A percentile compares a stretch with the other conserved stretches of the same genome.
Conservation (phyloP, 2,888 invertebrate species). For the Digitonthophagus gazella region DNA sequence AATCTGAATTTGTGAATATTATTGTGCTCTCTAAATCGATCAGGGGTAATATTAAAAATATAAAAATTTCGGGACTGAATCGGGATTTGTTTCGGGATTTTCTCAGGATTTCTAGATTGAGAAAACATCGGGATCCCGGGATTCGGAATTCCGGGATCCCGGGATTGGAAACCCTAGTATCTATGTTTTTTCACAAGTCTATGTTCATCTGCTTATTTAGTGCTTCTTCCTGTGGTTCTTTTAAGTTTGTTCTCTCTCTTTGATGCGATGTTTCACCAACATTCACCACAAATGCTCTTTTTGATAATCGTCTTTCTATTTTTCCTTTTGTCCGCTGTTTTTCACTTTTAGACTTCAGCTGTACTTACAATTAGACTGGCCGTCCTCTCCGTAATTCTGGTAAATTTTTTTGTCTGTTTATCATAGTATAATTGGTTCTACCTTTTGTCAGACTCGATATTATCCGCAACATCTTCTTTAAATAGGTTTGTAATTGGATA, state of each 20-base stretch:
- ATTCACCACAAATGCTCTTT: neutral
- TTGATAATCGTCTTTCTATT: neutral
- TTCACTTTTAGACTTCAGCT: neutral
- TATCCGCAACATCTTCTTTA: no score
- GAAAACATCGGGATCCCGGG: no score
- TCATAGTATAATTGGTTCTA: neutral
- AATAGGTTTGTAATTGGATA: no score
- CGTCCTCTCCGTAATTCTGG: neutral
- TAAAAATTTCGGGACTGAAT: no score
- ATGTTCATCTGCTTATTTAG: neutral
- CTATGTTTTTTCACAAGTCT: no score
- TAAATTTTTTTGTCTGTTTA: neutral
- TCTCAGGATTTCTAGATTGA: no score
- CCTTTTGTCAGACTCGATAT: neutral
- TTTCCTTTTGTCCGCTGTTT: neutral
- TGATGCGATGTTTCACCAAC: neutral
- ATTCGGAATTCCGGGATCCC: no score
- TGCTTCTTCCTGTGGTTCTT: neutral
- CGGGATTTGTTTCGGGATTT: no score
- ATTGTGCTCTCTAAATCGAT: no score
- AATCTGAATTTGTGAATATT: no score
- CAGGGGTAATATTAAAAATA: no score
- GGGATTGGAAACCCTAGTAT: no score
- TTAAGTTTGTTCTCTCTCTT: neutral
- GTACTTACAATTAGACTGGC: neutral